Conservation (phyloP, 35 echinoderm and acorn worm genomes). For the Lytechinus pictus region DNA sequence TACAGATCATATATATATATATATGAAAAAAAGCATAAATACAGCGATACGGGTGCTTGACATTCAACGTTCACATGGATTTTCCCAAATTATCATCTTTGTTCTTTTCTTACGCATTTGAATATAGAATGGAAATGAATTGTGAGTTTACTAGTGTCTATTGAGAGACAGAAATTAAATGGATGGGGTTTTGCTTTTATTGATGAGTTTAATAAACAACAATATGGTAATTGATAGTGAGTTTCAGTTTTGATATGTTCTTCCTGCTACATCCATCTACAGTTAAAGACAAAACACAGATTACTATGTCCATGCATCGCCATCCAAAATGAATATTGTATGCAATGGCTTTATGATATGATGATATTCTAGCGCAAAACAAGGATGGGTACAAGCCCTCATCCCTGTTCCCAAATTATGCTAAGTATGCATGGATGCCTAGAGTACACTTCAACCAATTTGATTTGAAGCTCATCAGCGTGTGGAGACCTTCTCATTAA, state of each 20-base stretch:
- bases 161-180: too few species aligned
- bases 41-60: too few species aligned
- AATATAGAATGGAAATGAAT: too few species aligned
- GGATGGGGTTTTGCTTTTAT: too few species aligned
- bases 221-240: not conserved
- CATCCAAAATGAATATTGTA: not conserved
- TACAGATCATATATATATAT: too few species aligned
- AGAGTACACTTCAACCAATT: not conserved
- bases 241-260: not conserved
- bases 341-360: not conserved
- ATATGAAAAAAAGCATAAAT: too few species aligned
- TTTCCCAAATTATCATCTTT: too few species aligned
- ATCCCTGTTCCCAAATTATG: not conserved
- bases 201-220: not conserved
- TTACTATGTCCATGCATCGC: not conserved
- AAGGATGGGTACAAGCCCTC: not conserved
- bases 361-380: not conserved
- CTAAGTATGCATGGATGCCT: not conserved
- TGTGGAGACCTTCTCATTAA: constrained; percentile 21
- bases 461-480: constrained; percentile 14
- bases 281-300: not conserved
- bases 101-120: too few species aligned
- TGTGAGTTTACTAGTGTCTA: too few species aligned
- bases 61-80: too few species aligned
- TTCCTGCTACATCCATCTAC: not conserved